Evolutionary conservation across 2,888 invertebrate species (phyloP).

Genomic region (Eupithecia tripunctaria): DNA sequence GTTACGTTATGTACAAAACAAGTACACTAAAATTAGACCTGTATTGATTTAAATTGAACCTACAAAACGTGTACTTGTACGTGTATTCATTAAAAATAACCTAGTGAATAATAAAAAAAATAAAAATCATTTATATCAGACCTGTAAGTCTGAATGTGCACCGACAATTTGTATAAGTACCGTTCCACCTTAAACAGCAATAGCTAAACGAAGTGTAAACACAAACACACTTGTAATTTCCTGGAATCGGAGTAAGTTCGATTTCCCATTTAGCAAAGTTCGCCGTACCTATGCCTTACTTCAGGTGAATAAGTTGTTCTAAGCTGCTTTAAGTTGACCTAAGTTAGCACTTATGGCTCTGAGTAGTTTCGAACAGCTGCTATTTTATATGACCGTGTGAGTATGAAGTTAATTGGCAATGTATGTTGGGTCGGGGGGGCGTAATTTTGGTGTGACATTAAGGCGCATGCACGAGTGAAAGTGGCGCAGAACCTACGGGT

Average conservation of each 20-base stretch:
- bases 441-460: no score
- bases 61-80: no score
- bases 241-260: not conserved
- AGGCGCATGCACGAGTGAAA: no score
- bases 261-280: constrained; percentile 14
- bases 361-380: constrained; percentile 9
- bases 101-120: no score
- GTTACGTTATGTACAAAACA: no score
- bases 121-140: no score
- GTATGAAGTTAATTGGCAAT: constrained; percentile 14
- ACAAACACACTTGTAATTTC: constrained; percentile 8
- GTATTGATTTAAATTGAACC: no score
- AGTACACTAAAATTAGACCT: no score
- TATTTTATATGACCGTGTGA: constrained; percentile 14
- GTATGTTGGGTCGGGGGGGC: not conserved
- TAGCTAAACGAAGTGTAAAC: not conserved
- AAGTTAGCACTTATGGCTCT: constrained; percentile 16
- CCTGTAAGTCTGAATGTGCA: no score
- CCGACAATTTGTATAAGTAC: not conserved
- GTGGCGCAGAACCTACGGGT: no score
- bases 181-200: not conserved
- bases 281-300: not conserved
- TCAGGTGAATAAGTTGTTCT: constrained; percentile 25
- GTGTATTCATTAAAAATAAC: no score
- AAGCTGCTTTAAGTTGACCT: constrained; percentile 21